A percentile compares a stretch with the other conserved stretches of the same genome.
Evolutionary conservation across 2,113 vertebrate genomes (phyloP).

Genomic region (Acanthisitta chloris): DNA sequence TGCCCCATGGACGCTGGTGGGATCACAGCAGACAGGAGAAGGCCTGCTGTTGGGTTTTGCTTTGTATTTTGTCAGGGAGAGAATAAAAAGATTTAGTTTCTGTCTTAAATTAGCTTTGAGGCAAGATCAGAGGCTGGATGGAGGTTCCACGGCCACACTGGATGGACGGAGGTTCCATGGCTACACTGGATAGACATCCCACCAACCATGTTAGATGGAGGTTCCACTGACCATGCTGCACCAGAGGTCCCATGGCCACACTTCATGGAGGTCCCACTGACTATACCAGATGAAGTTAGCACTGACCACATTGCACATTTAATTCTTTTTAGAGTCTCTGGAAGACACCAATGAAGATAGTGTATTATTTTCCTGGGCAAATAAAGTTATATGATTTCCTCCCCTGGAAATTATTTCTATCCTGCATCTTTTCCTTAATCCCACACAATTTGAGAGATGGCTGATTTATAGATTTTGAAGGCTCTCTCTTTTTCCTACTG

Average conservation of each 20-base stretch:
- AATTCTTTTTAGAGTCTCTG: background rate
- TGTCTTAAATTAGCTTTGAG: background rate
- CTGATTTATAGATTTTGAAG: background rate
- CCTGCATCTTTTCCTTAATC: background rate
- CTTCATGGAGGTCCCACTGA: too few relatives aligned
- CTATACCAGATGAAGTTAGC: too few relatives aligned
- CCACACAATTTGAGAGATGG: background rate
- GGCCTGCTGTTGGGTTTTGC: background rate
- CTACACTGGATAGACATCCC: too few relatives aligned
- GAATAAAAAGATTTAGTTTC: background rate
- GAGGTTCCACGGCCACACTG: too few relatives aligned
- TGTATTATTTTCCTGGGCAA: background rate
- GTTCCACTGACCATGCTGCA: too few relatives aligned
- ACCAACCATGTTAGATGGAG: too few relatives aligned
- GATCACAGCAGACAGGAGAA: background rate
- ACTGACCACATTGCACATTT: background rate
- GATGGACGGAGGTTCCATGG: too few relatives aligned
- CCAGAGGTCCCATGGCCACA: too few relatives aligned
- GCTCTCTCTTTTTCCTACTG: background rate
- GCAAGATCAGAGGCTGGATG: background rate
- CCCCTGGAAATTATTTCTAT: background rate
- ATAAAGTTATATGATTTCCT: background rate
- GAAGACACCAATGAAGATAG: background rate
- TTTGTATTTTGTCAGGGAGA: background rate
- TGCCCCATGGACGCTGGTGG: background rate